These are phyloP conservation scores for crab-eating macaque (Macaca fascicularis) DNA, from an alignment of 2,113 vertebrate species.

Conservation along the genomic window DNA sequence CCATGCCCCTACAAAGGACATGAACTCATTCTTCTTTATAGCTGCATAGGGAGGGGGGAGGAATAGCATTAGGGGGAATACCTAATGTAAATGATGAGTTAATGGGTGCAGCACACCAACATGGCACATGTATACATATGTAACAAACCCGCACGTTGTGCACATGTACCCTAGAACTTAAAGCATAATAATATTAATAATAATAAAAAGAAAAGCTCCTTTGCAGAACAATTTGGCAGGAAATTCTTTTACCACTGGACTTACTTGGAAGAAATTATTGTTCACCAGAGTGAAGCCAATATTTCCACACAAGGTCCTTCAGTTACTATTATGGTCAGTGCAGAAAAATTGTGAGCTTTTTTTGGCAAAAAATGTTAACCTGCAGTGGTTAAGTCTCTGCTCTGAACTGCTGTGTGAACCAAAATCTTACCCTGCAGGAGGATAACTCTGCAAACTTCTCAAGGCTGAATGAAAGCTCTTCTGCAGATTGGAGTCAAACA, in stretches of 20 bases:
- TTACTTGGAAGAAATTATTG: neutral
- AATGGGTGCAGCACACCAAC: too few species aligned
- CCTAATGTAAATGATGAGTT: too few species aligned
- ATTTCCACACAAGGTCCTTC: neutral
- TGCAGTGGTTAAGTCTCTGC: neutral
- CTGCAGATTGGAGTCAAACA: neutral
- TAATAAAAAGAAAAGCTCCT: neutral
- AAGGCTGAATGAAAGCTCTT: neutral
- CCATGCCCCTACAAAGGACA: too few species aligned
- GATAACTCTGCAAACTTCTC: neutral
- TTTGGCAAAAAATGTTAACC: neutral
- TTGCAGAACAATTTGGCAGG: neutral
- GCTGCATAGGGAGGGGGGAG: too few species aligned
- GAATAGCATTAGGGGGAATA: too few species aligned
- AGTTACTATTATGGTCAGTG: neutral
- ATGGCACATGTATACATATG: too few species aligned
- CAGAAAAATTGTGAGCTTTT: neutral
- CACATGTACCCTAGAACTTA: too few species aligned
- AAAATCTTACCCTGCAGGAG: neutral
- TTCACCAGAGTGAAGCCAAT: neutral
- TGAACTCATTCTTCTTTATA: too few species aligned
- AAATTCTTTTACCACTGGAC: neutral
- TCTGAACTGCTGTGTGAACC: too few species aligned
- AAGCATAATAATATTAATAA: too few species aligned
- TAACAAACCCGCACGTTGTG: too few species aligned